Conservation (phyloP, 2,797 vertebrate genomes). For the Remorina albescens region DNA sequence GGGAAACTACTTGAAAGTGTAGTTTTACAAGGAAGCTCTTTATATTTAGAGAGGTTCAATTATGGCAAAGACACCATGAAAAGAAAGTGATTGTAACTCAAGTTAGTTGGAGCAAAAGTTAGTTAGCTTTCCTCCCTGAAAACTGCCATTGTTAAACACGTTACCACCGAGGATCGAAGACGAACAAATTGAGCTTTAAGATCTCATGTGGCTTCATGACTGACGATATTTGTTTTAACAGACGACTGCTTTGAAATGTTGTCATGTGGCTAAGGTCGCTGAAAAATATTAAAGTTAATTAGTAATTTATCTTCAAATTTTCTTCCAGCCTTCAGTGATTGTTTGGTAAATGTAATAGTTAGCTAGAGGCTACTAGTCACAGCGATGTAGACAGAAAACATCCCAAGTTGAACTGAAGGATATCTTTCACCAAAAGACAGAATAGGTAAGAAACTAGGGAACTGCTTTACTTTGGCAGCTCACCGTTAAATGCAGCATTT, state of each 20-base stretch:
- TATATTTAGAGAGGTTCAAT: slow-evolving; percentile 10
- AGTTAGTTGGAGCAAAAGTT: too few species aligned
- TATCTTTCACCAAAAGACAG: not conserved
- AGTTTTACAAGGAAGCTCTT: slow-evolving; percentile 31
- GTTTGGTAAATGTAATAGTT: slow-evolving; percentile 10
- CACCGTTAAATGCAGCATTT: slow-evolving; percentile 6
- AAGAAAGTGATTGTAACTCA: too few species aligned
- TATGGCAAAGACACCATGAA: slow-evolving; percentile 10
- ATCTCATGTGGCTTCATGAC: not conserved
- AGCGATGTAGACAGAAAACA: not conserved
- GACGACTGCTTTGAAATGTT: not conserved
- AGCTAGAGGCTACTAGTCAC: slow-evolving; percentile 9
- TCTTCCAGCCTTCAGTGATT: not conserved
- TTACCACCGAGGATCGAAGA: not conserved
- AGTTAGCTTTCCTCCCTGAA: too few species aligned
- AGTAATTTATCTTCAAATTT: slow-evolving; percentile 17
- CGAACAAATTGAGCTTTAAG: not conserved
- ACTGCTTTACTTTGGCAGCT: not conserved
- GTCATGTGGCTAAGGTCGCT: not conserved
- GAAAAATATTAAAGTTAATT: slow-evolving; percentile 13
- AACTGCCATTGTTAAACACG: not conserved
- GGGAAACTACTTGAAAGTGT: slow-evolving; percentile 36
- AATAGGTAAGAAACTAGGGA: not conserved
- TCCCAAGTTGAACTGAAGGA: slow-evolving; percentile 5
- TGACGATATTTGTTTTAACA: not conserved